Base-by-base conservation (phyloP, 2,113 vertebrate genomes). In the Pardalotus punctatus region DNA sequence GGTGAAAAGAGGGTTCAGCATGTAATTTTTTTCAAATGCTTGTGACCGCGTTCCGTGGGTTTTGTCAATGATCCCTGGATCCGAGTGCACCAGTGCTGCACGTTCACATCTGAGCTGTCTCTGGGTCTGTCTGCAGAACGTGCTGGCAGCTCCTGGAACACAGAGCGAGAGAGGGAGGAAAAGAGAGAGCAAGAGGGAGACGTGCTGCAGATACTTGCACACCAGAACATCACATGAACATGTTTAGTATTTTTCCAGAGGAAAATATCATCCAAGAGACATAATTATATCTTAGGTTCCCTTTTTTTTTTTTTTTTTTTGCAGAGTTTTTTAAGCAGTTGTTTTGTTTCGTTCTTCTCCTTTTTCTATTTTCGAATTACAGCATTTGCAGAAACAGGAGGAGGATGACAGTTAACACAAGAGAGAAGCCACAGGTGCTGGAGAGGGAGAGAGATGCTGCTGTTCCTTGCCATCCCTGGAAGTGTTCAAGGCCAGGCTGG, bases 271-370 rank as follows among this genome's bases (percentile, higher is more conserved):
- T 92, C 88, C 83, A 57, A 80, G 78, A 83, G 67, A 35, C 92
- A 81, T 94, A 96, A 95, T 96, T 95, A 93, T 93, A 96, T 95
- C 92, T 93, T 61, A 90, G 74, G 88, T 96, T 95, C 91, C 64
- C 1, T 6, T 36, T 90, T 92, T 73, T 33, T 45, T 62, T 43
- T 58, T 45, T 31, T 47, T 22, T 62, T n/a, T 50, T 67, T 53
- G 11, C 3, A 3, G 38, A 27, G 60, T 16, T 74, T 81, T 94
- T 95, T 2, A 90, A 92, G 69, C 47, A 42, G 86, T 45, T 94
- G 79, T 72, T 96, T 80, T 83, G 57, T 74, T 95, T 96, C 54
- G 58, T 95, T 91, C 90, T 95, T 97, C 94, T 95, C 81, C 90
- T 96, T 97, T 93, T 93, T 87, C 96, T 96, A 92, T 94, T 97